Evolutionary conservation across 2,888 invertebrate genomes (phyloP).

Genomic region (Cryptosula pallasiana): DNA sequence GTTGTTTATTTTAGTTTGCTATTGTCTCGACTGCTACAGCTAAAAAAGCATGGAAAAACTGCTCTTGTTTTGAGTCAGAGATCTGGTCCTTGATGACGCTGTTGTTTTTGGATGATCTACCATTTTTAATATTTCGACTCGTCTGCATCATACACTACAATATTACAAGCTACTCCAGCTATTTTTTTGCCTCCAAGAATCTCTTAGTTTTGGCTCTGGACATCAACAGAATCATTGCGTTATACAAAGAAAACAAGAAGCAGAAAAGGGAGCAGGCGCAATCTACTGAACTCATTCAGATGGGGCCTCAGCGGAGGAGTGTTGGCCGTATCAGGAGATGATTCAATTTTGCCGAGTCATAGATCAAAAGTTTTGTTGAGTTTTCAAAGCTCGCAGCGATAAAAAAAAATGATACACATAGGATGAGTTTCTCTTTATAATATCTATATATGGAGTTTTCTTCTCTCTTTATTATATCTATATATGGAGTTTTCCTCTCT

Average conservation of each 20-base stretch:
- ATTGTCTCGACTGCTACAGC: neutral
- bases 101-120: constrained; percentile 47
- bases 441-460: no score
- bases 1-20: constrained; percentile 16
- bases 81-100: constrained; percentile 44
- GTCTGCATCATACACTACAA: constrained; percentile 80
- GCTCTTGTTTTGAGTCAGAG: constrained; percentile 32
- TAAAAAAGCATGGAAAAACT: constrained; percentile 25
- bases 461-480: no score
- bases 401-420: no score
- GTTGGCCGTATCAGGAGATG: neutral
- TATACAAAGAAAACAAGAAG: neutral
- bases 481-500: no score
- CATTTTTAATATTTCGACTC: constrained; percentile 56
- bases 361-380: no score
- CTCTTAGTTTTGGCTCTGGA: constrained; percentile 81
- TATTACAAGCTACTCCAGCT: constrained; percentile 89
- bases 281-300: neutral
- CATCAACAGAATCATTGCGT: constrained; percentile 62
- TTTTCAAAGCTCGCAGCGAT: no score
- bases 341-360: neutral
- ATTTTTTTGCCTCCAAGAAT: constrained; percentile 91
- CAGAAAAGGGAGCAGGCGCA: neutral
- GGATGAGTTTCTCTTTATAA: no score
- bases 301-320: neutral